Evolutionary conservation across 92 coral and sea anemone genomes (phyloP).

Genomic region (Paragorgia papillata): DNA sequence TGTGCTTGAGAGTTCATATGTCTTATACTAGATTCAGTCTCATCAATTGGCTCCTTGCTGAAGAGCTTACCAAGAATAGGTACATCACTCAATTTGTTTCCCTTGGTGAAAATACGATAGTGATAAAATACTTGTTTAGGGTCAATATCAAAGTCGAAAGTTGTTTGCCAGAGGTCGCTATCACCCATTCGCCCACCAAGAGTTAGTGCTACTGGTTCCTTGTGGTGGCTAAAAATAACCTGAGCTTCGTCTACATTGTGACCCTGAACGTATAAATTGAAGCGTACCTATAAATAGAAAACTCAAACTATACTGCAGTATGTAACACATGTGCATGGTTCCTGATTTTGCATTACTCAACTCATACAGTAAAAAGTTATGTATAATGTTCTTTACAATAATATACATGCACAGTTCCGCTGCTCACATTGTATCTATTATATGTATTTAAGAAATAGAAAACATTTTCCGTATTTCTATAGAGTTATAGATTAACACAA

Average conservation of each 20-base stretch:
- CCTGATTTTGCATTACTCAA: too few species aligned
- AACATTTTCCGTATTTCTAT: too few species aligned
- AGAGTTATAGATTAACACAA: too few species aligned
- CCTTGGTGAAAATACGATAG: conserved; percentile 12
- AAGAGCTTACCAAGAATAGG: not conserved
- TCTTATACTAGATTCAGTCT: conserved; percentile 2
- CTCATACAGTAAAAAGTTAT: too few species aligned
- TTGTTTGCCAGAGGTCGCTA: not conserved
- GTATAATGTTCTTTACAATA: too few species aligned
- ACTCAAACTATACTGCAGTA: too few species aligned
- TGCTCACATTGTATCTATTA: too few species aligned
- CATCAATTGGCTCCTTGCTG: not conserved
- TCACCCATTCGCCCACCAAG: not conserved
- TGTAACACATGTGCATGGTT: too few species aligned
- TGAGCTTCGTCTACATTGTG: conserved; percentile 1
- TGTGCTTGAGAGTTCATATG: conserved; percentile 35
- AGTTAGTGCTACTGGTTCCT: not conserved
- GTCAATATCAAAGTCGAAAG: not conserved
- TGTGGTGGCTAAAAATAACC: not conserved
- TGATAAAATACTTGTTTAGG: not conserved
- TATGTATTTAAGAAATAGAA: too few species aligned
- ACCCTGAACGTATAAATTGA: conserved; percentile 14
- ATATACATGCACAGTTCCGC: too few species aligned
- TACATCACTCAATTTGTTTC: not conserved
- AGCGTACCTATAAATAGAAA: not conserved